Evolutionary conservation across 2,888 invertebrate species (phyloP).

Genomic region (Polylopha cassiicola): DNA sequence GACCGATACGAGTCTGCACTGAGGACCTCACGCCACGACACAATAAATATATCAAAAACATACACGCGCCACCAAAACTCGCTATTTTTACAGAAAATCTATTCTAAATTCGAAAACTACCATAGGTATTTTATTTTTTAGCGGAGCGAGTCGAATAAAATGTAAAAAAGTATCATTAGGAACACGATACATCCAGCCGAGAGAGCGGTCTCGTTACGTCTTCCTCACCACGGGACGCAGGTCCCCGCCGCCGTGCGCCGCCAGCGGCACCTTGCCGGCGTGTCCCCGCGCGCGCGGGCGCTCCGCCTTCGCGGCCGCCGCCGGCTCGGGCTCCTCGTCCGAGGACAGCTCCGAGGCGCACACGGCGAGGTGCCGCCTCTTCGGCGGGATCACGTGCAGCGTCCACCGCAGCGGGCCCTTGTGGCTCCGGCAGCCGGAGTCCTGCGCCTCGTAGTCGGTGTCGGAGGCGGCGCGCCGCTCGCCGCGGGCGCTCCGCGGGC

Average conservation of each 20-base stretch:
- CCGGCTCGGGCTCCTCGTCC: slow-evolving; percentile 55
- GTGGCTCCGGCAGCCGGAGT: slow-evolving; percentile 42
- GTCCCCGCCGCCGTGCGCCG: slow-evolving; percentile 68
- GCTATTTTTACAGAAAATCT: slow-evolving; percentile 39
- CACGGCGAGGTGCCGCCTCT: slow-evolving; percentile 59
- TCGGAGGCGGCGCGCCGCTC: slow-evolving; percentile 63
- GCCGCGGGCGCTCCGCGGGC: slow-evolving; percentile 43
- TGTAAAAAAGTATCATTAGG: slow-evolving; percentile 37
- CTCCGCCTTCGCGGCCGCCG: slow-evolving; percentile 52
- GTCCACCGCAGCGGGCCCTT: slow-evolving; percentile 62
- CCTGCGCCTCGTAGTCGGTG: slow-evolving; percentile 61
- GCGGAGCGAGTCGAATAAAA: slow-evolving; percentile 40
- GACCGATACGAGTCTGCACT: slow-evolving; percentile 34
- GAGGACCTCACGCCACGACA: slow-evolving; percentile 38
- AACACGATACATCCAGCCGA: slow-evolving; percentile 1
- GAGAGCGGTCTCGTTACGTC: slow-evolving; percentile 37
- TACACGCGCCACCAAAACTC: slow-evolving; percentile 43
- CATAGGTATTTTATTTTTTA: slow-evolving; percentile 33
- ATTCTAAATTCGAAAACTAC: slow-evolving; percentile 28
- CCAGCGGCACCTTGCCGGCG: slow-evolving; percentile 54
- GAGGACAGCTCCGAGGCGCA: slow-evolving; percentile 66
- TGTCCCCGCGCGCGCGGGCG: slow-evolving; percentile 52
- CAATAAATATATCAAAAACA: slow-evolving; percentile 56
- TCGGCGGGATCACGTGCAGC: slow-evolving; percentile 56
- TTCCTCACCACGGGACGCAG: slow-evolving; percentile 64